Base-by-base conservation (phyloP, 2,888 invertebrate genomes). In the Andrena praecox region DNA sequence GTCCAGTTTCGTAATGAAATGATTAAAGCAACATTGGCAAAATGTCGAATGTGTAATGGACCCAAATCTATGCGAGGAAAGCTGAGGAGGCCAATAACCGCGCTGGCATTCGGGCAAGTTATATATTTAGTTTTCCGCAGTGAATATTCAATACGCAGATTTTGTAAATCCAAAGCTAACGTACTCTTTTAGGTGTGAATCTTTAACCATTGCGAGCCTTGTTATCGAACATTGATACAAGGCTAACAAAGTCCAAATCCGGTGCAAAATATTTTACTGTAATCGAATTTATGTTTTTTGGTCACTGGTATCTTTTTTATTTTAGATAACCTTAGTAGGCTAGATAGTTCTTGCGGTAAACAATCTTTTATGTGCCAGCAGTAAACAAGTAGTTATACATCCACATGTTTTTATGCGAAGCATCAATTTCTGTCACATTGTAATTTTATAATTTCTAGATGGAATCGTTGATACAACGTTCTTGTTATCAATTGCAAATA, bases 231-330 rank as follows among this genome's bases (percentile, higher is more conserved):
- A 62, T 10, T 54, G 42, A 77, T 77, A 70, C 24, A 27, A 29
- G 3, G 35, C 35, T 35, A 74, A 50, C 59, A 77, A 83, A 83
- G 73, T 80, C 20, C 73, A 71, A 73, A 63, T 27, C 31, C 3
- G 35, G 48, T 42, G 67, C 2, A 20, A 33, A 80, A 68, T 59
- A 59, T 68, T 81, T 35, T 24, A 50, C 27, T 48, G n/a, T 52
- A 56, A 48, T 70, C 31, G 4, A 59, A 35, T 29, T 66, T 35
- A 24, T 10, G n/a, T 50, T 24, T 56, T 42, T 50, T 29, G 12
- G 6, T 35, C 29, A n/a, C 12, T 52, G 2, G 10, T 33, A 68
- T 42, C n/a, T 42, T 63, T 77, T 64, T 77, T 20, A 59, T 12
- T 60, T 35, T 31, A 64, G 29, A 66, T 77, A 54, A 78, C 33